These are phyloP conservation scores for Sternotherus odoratus DNA, from an alignment of 2,797 vertebrate species.

Conservation along the genomic window DNA sequence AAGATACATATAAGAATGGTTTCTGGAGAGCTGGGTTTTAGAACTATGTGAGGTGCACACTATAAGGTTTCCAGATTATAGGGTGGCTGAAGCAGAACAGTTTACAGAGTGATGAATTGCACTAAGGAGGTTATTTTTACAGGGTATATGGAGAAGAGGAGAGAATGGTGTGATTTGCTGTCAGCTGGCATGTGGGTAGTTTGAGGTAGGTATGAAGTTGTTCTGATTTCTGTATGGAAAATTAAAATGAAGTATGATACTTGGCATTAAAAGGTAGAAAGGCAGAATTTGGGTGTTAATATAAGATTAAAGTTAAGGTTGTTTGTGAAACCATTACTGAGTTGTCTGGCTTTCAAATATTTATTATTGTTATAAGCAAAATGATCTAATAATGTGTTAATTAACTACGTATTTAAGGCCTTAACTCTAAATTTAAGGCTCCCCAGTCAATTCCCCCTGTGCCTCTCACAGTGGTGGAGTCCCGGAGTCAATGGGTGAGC, in stretches of 20 bases:
- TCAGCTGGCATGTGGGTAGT: not conserved
- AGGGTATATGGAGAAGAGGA: not conserved
- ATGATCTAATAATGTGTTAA: not conserved
- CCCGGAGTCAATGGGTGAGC: no score
- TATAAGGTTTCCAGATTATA: not conserved
- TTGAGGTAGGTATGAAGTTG: not conserved
- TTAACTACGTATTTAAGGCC: not conserved
- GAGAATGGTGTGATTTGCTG: not conserved
- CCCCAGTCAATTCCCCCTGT: no score
- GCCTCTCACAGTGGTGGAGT: no score
- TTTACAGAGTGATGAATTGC: not conserved
- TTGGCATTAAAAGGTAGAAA: not conserved
- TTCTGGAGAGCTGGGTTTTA: not conserved
- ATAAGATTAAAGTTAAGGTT: not conserved
- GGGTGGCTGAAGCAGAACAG: not conserved
- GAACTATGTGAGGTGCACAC: not conserved
- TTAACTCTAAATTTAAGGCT: not conserved
- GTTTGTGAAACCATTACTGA: not conserved
- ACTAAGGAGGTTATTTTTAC: not conserved
- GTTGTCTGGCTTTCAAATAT: not conserved
- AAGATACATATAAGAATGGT: not conserved
- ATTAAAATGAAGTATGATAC: not conserved
- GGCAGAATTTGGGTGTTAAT: not conserved
- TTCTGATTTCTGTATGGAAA: not conserved
- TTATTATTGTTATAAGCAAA: not conserved